These are phyloP conservation scores for Gerosis bhagava DNA, from an alignment of 2,888 invertebrate genomes.

Conservation along the genomic window DNA sequence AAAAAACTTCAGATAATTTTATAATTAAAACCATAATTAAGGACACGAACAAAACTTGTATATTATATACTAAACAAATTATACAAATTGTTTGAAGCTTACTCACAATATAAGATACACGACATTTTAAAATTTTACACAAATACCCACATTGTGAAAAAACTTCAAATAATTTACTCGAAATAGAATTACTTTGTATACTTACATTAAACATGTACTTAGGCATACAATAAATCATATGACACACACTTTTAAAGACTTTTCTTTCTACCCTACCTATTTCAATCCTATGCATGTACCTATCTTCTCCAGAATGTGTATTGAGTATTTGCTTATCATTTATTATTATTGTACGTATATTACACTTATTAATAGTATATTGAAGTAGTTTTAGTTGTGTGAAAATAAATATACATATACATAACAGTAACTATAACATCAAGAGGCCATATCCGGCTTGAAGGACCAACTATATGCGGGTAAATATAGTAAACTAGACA, in stretches of 20 bases:
- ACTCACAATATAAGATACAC: too few relatives aligned
- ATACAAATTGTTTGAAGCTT: neutral
- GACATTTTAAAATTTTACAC: too few relatives aligned
- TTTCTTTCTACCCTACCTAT: constrained; percentile 42
- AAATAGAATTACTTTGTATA: too few relatives aligned
- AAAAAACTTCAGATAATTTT: neutral
- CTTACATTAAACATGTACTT: constrained; percentile 6
- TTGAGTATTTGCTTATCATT: constrained; percentile 9
- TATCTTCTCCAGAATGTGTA: constrained; percentile 10
- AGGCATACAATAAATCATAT: constrained; percentile 44
- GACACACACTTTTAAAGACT: constrained; percentile 41
- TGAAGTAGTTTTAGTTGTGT: neutral
- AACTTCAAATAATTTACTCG: neutral
- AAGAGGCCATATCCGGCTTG: neutral
- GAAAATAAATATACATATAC: too few relatives aligned
- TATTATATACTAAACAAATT: neutral
- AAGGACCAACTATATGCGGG: constrained; percentile 5
- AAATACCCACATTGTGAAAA: neutral
- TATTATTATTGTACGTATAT: neutral
- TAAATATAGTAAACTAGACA: too few relatives aligned
- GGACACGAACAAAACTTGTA: neutral
- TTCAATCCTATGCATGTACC: constrained; percentile 14
- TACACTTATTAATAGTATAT: neutral
- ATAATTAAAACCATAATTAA: too few relatives aligned
- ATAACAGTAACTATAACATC: too few relatives aligned